These are phyloP conservation scores for Lordiphosa collinella DNA, from an alignment of 1,140 invertebrate species.

Conservation along the genomic window DNA sequence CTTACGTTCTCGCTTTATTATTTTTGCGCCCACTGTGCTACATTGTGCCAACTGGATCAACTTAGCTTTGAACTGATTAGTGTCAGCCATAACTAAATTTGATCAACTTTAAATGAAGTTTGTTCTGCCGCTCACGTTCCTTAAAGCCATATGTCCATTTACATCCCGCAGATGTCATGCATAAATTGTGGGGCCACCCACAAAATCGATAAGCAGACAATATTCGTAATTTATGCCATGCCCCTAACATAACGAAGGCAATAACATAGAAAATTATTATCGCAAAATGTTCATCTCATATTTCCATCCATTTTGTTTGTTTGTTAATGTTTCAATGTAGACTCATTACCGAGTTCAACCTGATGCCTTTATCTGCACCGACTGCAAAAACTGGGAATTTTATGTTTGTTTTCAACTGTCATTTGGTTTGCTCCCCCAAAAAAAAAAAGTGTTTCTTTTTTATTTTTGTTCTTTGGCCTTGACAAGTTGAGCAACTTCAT, in stretches of 20 bases:
- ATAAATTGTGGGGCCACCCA: constrained; percentile 38
- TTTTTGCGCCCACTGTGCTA: background rate
- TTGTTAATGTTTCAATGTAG: constrained; percentile 13
- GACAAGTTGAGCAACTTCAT: constrained; percentile 64
- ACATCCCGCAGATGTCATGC: constrained; percentile 21
- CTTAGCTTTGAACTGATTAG: constrained; percentile 70
- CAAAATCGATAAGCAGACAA: constrained; percentile 57
- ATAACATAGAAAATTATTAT: constrained; percentile 72
- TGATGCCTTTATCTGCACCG: constrained; percentile 18
- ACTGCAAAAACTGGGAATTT: constrained; percentile 21
- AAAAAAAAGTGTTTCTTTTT: background rate
- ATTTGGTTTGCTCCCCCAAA: constrained; percentile 20
- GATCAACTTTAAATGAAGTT: constrained; percentile 5
- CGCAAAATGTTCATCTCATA: constrained; percentile 31
- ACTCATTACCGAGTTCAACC: too few relatives aligned
- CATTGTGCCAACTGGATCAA: constrained; percentile 58
- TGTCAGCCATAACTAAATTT: constrained; percentile 18
- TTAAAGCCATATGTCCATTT: constrained; percentile 58
- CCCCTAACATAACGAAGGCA: constrained; percentile 64
- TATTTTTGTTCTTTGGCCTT: constrained; percentile 24
- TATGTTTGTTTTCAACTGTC: constrained; percentile 47
- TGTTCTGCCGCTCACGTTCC: constrained; percentile 34
- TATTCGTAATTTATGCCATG: constrained; percentile 66
- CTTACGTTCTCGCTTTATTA: too few relatives aligned
- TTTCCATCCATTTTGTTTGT: constrained; percentile 9